Conservation (phyloP, 2,888 invertebrate genomes). For the Odontocerum albicorne region DNA sequence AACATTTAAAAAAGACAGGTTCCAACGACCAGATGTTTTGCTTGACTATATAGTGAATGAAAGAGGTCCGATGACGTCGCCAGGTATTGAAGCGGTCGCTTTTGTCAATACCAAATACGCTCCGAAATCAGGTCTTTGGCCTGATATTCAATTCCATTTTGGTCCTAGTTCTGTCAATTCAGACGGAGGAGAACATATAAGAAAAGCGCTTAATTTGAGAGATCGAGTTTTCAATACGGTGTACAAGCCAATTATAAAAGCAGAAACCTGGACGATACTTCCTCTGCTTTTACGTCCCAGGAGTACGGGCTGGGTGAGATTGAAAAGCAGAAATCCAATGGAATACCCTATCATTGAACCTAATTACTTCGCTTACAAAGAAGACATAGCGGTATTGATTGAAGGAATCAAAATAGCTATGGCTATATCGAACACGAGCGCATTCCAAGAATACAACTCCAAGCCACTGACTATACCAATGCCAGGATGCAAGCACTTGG, state of each 20-base stretch:
- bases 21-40: slow-evolving; percentile 74
- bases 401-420: slow-evolving; percentile 86
- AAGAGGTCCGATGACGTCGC: slow-evolving; percentile 80
- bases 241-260: slow-evolving; percentile 75
- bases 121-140: slow-evolving; percentile 74
- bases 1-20: slow-evolving; percentile 75
- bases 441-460: slow-evolving; percentile 81
- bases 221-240: slow-evolving; percentile 83
- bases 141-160: slow-evolving; percentile 87
- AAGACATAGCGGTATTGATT: slow-evolving; percentile 76
- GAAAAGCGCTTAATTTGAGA: slow-evolving; percentile 71
- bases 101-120: slow-evolving; percentile 87
- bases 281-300: slow-evolving; percentile 81
- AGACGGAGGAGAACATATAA: slow-evolving; percentile 78
- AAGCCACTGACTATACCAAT: slow-evolving; percentile 76
- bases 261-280: slow-evolving; percentile 84
- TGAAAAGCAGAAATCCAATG: slow-evolving; percentile 79
- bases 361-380: slow-evolving; percentile 86
- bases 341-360: slow-evolving; percentile 86
- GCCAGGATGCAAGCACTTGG: slow-evolving; percentile 77
- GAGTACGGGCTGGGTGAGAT: slow-evolving; percentile 83
- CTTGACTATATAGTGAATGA: slow-evolving; percentile 82
- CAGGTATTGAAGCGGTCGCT: slow-evolving; percentile 84
- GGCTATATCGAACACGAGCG: slow-evolving; percentile 74
- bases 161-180: slow-evolving; percentile 83